Evolutionary conservation across 2,113 vertebrate species (phyloP).

Genomic region (Ranitomeya imitator): DNA sequence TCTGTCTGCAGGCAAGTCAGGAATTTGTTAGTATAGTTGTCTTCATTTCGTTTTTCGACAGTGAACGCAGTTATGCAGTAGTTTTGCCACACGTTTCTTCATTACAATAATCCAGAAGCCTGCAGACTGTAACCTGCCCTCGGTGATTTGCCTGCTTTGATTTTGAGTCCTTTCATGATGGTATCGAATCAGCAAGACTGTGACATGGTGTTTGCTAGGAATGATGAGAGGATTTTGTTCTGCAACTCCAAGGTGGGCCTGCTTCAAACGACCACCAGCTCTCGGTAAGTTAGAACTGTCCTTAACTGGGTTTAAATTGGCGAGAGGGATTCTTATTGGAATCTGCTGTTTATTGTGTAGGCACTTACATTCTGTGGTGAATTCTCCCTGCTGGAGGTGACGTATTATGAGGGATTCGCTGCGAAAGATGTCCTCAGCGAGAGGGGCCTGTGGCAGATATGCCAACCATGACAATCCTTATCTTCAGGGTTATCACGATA

Average conservation of each 20-base stretch:
- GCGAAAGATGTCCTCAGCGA: no score
- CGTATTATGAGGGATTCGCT: no score
- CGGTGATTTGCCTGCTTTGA: no score
- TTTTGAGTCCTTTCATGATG: no score
- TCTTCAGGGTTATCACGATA: no score
- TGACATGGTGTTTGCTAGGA: no score
- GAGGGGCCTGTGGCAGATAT: no score
- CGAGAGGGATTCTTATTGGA: not conserved
- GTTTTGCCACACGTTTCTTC: not conserved
- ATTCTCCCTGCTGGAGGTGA: not conserved
- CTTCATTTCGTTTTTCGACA: not conserved
- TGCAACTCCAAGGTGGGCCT: not conserved
- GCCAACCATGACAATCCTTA: no score
- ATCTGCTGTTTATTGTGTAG: not conserved
- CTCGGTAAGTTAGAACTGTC: not conserved
- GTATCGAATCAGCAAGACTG: no score
- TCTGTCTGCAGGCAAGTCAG: not conserved
- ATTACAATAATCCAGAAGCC: not conserved
- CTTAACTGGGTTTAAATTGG: not conserved
- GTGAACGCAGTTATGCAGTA: not conserved
- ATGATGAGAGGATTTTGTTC: not conserved
- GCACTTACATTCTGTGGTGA: not conserved
- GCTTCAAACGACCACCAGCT: not conserved
- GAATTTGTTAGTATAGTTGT: constrained; percentile 5
- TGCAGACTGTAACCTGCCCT: not conserved